Evolutionary conservation across 2,888 invertebrate genomes (phyloP).

Genomic region (Campopleginae sp.): DNA sequence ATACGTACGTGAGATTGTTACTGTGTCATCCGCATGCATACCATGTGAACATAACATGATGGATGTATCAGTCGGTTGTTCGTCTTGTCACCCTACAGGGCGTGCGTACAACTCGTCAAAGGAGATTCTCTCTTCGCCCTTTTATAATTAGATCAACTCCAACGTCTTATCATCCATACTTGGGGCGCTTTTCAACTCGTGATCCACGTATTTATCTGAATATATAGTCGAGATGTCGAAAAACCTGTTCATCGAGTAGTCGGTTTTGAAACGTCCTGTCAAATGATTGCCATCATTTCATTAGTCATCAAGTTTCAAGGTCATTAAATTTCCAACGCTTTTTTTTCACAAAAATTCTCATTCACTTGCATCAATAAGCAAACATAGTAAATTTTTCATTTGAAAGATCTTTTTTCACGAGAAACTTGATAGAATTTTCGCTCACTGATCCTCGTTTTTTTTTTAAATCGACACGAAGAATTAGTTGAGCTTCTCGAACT

Average conservation of each 20-base stretch:
- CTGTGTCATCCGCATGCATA: constrained; percentile 2
- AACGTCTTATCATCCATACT: constrained; percentile 9
- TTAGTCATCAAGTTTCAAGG: neutral
- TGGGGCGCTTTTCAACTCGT: neutral
- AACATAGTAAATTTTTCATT: neutral
- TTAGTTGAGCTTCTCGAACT: neutral
- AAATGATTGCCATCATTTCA: neutral
- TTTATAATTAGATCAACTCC: constrained; percentile 28
- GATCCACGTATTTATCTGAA: neutral
- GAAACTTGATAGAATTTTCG: neutral
- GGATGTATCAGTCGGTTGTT: constrained; percentile 17
- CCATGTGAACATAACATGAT: neutral
- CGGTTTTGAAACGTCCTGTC: neutral
- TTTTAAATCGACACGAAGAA: neutral
- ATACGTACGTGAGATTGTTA: neutral
- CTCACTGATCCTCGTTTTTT: neutral
- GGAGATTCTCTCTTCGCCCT: constrained; percentile 27
- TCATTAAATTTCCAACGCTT: neutral
- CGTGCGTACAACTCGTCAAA: constrained; percentile 18
- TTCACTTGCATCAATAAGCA: neutral
- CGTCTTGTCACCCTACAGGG: constrained; percentile 25
- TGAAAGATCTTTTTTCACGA: neutral
- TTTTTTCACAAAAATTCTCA: neutral
- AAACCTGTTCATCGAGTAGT: neutral
- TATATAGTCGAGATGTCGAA: neutral